These are phyloP conservation scores for Solenodon paradoxus DNA, from an alignment of 2,113 vertebrate species.

Conservation along the genomic window DNA sequence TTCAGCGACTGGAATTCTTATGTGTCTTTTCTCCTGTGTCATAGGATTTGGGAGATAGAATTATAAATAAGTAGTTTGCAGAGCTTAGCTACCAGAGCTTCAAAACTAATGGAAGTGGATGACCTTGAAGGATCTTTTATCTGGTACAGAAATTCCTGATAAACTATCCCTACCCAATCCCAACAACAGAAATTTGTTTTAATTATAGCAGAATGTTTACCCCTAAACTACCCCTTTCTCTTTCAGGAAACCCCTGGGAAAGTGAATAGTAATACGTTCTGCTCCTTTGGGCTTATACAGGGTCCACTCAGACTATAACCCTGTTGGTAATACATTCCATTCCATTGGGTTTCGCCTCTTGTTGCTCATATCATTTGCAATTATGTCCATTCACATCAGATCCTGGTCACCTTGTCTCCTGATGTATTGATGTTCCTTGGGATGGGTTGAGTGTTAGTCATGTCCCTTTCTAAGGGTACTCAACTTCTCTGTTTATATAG, in stretches of 20 bases:
- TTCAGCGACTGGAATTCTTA: constrained; percentile 1
- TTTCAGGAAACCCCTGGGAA: not conserved
- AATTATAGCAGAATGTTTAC: not conserved
- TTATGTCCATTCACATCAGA: not conserved
- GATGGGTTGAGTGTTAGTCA: not conserved
- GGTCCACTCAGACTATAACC: not conserved
- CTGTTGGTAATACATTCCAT: not conserved
- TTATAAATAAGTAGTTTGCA: not conserved
- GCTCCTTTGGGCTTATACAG: not conserved
- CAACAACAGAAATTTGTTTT: not conserved
- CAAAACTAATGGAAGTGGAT: not conserved
- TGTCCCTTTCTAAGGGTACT: not conserved
- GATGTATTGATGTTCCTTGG: not conserved
- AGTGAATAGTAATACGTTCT: not conserved
- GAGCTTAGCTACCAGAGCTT: not conserved
- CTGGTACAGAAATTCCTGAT: not conserved
- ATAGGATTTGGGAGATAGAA: not conserved
- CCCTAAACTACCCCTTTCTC: not conserved
- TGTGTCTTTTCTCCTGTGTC: not conserved
- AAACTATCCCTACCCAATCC: not conserved
- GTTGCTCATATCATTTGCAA: not conserved
- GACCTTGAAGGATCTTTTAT: not conserved
- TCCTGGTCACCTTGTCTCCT: not conserved
- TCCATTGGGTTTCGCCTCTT: not conserved
- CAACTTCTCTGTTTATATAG: not conserved